Percentiles rank a stretch among this genome's conserved stretches.
phyloP scores from a whole-genome alignment of 1,140 invertebrate species.

The Nomia melanderi region DNA sequence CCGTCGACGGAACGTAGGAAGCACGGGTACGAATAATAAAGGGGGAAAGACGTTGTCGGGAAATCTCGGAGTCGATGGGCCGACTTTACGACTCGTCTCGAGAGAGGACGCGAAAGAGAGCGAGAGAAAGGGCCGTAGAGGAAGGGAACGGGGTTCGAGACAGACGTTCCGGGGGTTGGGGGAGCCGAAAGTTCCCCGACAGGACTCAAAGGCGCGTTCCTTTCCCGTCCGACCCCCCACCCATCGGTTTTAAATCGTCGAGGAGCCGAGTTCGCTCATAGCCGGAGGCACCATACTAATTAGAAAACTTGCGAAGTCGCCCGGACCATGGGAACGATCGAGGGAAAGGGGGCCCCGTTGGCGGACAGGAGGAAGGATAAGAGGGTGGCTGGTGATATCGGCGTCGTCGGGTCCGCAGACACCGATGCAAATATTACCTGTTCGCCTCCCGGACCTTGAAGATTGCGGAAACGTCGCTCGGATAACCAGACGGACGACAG shows the following conservation, averaged over 20 bases:
- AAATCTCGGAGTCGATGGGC: constrained; percentile 54
- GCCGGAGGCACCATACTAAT: constrained; percentile 69
- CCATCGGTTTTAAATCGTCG: constrained; percentile 63
- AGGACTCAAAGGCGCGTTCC: constrained; percentile 61
- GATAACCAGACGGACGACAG: neutral
- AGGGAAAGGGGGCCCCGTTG: neutral
- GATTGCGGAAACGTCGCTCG: constrained; percentile 2
- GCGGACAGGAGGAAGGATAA: neutral
- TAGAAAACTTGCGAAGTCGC: constrained; percentile 70
- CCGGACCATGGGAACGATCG: constrained; percentile 50
- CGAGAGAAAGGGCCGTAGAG: neutral
- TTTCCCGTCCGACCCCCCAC: constrained; percentile 48
- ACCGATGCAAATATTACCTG: neutral
- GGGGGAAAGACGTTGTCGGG: constrained; percentile 22
- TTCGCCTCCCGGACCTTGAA: neutral
- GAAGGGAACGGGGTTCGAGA: neutral
- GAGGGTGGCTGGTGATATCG: neutral
- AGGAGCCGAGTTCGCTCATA: constrained; percentile 52
- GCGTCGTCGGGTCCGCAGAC: neutral
- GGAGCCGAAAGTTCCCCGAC: constrained; percentile 44
- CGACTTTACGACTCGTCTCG: constrained; percentile 53
- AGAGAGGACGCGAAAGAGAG: neutral
- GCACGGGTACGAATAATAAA: constrained; percentile 50
- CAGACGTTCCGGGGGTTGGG: neutral
- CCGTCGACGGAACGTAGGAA: constrained; percentile 8